A percentile compares a stretch with the other conserved stretches of the same genome.
These are phyloP conservation scores for Drosophila buzzatii DNA, from an alignment of 2,888 invertebrate species.

Conservation along the genomic window DNA sequence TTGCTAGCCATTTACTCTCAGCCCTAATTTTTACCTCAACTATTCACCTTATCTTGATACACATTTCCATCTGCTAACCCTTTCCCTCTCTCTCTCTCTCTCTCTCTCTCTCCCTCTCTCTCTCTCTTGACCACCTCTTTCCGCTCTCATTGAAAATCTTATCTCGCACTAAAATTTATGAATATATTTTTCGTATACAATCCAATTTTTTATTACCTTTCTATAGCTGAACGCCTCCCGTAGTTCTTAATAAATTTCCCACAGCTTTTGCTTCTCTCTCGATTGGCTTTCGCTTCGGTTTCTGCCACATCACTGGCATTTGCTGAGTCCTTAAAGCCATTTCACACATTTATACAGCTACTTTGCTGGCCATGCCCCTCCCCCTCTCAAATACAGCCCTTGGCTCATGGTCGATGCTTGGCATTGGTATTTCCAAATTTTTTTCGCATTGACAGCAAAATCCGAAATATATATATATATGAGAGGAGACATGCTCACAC, in stretches of 20 bases:
- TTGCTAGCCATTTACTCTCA: background rate
- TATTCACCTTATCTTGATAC: background rate
- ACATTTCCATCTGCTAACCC: background rate
- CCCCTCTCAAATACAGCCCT: constrained; percentile 45
- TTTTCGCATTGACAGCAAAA: constrained; percentile 80
- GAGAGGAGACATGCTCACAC: constrained; percentile 44
- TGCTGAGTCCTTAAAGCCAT: constrained; percentile 29
- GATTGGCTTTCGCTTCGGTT: constrained; percentile 11
- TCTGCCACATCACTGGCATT: constrained; percentile 11
- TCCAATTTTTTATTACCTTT: constrained; percentile 10
- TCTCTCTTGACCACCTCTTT: background rate
- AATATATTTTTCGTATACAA: constrained; percentile 5
- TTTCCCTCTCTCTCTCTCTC: too few species aligned
- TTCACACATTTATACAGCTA: constrained; percentile 61
- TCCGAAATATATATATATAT: constrained; percentile 78
- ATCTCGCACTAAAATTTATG: background rate
- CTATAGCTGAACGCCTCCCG: background rate
- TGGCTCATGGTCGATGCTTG: background rate
- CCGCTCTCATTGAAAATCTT: background rate
- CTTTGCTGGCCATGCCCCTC: constrained; percentile 49
- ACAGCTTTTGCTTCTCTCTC: background rate
- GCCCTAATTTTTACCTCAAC: background rate
- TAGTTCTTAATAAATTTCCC: constrained; percentile 5
- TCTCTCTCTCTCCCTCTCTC: background rate
- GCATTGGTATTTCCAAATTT: constrained; percentile 55